Conservation (phyloP, 2,113 vertebrate species). For the Pelmatolapia mariae region DNA sequence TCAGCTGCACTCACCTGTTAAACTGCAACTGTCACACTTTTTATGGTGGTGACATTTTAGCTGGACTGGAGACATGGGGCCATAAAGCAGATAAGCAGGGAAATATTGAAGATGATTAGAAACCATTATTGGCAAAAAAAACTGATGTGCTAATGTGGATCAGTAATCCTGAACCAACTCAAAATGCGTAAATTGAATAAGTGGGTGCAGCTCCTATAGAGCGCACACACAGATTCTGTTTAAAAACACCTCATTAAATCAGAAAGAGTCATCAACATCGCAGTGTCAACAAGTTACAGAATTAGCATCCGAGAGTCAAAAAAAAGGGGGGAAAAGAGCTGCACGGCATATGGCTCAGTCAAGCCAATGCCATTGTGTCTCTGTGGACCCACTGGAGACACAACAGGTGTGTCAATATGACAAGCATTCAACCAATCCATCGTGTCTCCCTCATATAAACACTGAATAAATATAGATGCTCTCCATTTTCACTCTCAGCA, state of each 20-base stretch:
- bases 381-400: slow-evolving; percentile 45
- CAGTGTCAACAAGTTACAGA: slow-evolving; percentile 22
- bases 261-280: neutral
- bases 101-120: slow-evolving; percentile 13
- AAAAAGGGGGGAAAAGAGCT: accelerated
- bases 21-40: slow-evolving; percentile 25
- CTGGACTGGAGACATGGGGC: slow-evolving; percentile 24
- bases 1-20: slow-evolving; percentile 55
- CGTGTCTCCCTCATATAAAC: slow-evolving; percentile 35
- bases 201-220: neutral
- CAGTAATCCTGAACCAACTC: neutral
- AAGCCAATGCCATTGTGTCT: slow-evolving; percentile 52
- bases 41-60: slow-evolving; percentile 39
- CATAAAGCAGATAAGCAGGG: slow-evolving; percentile 48
- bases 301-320: neutral
- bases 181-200: neutral
- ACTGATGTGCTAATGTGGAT: neutral
- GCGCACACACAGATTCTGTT: neutral
- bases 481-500: slow-evolving; percentile 46
- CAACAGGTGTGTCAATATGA: slow-evolving; percentile 73
- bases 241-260: neutral
- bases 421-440: slow-evolving; percentile 48
- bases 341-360: neutral
- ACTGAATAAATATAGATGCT: slow-evolving; percentile 56
- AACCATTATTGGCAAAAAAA: slow-evolving; percentile 5